Base-by-base conservation (phyloP, 2,113 vertebrate genomes). In the Malurus elegans region DNA sequence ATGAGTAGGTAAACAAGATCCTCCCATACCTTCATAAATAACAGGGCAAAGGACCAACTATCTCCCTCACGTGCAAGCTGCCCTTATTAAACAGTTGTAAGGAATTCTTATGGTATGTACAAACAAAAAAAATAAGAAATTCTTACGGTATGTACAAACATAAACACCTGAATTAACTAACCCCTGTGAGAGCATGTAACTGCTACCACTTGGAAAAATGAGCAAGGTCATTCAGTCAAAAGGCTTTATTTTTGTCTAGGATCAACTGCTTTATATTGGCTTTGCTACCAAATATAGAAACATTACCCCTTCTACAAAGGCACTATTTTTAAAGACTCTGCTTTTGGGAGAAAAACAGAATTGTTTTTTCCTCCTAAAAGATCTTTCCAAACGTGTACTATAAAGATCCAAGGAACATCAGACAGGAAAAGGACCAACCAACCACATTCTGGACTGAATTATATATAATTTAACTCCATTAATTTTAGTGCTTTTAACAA, bases 231-330 rank as follows among this genome's bases (percentile, higher is more conserved):
- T 57, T 86, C 62, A 88, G 90, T 78, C 56, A 83, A 94, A 92
- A 92, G 71, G 73, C 64, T 91, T 90, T 96, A 85, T 93, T 95
- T 94, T 86, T 92, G 67, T 90, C 67, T 51, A 74, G 94, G 75
- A 93, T 96, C 93, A 94, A 90, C 75, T 92, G 64, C 82, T 94
- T 94, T 92, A 64, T 80, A 83, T 93, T 93, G 82, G 85, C 79
- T 94, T 86, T 94, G 71, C 64, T 70, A 90, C 81, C 4, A 9
- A 93, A 96, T 86, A 90, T 32, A 97, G 95, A 89, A 93, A 88
- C 79, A 47, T 62, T 70, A 88, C 51, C 23, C 48, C 42, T 54
- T 31, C 34, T 34, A 69, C 53, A 88, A 85, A 90, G 58, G 66
- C 66, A 62, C 36, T 72, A 10, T 45, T 95, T 92, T 83, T 56